Evolutionary conservation across 2,797 vertebrate genomes (phyloP).

Genomic region (Babyrousa celebensis): DNA sequence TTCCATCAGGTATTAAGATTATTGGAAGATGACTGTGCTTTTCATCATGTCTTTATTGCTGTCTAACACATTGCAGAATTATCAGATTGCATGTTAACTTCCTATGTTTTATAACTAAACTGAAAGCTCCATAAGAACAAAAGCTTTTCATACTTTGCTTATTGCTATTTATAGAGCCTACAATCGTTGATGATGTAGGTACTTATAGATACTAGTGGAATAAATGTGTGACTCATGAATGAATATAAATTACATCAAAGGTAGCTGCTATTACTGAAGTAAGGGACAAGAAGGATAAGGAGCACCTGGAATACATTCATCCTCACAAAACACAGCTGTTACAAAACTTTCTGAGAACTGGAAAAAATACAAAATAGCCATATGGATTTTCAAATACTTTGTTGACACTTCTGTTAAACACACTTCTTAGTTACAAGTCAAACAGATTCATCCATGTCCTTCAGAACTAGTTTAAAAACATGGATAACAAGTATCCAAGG

Average conservation of each 20-base stretch:
- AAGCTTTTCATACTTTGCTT: neutral
- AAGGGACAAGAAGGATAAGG: neutral
- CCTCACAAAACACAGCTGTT: neutral
- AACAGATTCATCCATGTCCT: neutral
- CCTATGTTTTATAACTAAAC: neutral
- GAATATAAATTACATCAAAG: neutral
- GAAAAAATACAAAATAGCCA: neutral
- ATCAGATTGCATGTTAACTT: neutral
- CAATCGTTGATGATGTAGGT: neutral
- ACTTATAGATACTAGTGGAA: neutral
- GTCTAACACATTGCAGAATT: neutral
- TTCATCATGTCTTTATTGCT: neutral
- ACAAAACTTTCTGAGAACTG: neutral
- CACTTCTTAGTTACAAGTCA: neutral
- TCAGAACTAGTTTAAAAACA: slow-evolving; percentile 4
- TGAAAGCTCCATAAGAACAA: neutral
- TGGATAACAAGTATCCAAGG: neutral
- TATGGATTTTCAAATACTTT: neutral
- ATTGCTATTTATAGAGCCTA: neutral
- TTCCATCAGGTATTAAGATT: neutral
- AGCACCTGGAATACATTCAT: neutral
- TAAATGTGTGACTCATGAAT: neutral
- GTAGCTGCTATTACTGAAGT: neutral
- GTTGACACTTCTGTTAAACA: neutral
- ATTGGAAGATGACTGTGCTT: neutral